Evolutionary conservation across 2,113 vertebrate genomes (phyloP).

Genomic region (Barbus barbus): DNA sequence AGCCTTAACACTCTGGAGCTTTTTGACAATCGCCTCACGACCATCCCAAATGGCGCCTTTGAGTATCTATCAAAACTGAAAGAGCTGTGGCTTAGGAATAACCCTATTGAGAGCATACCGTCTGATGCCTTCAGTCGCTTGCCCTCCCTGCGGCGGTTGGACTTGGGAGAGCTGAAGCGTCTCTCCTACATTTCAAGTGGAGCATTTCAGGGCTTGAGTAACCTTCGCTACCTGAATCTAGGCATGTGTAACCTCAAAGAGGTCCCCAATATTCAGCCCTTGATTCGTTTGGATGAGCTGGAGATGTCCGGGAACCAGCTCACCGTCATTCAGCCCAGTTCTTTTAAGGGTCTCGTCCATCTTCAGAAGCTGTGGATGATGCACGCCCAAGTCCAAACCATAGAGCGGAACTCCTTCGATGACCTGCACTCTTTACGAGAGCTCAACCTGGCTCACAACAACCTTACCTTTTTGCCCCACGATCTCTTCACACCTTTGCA

Average conservation of each 20-base stretch:
- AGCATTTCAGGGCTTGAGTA: constrained; percentile 77
- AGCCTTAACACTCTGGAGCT: constrained; percentile 79
- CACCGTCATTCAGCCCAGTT: constrained; percentile 71
- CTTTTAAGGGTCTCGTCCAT: constrained; percentile 73
- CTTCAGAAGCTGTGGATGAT: constrained; percentile 99
- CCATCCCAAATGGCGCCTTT: constrained; percentile 80
- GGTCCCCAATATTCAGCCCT: constrained; percentile 77
- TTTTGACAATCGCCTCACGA: constrained; percentile 80
- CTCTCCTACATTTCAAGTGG: constrained; percentile 78
- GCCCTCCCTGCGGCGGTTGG: constrained; percentile 75
- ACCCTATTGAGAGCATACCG: constrained; percentile 81
- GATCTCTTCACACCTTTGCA: constrained; percentile 77
- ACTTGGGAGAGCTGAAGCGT: constrained; percentile 78
- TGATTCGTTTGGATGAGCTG: constrained; percentile 75
- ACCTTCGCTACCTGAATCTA: constrained; percentile 78
- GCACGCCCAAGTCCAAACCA: constrained; percentile 78
- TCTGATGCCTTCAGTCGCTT: constrained; percentile 80
- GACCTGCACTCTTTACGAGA: constrained; percentile 77
- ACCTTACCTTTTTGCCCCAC: constrained; percentile 77
- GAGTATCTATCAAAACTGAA: constrained; percentile 80
- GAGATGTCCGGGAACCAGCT: constrained; percentile 81
- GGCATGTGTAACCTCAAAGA: constrained; percentile 82
- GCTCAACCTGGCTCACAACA: constrained; percentile 80
- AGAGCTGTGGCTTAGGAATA: constrained; percentile 79
- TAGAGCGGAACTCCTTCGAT: constrained; percentile 79